These are phyloP conservation scores for Vulpes lagopus DNA, from an alignment of 2,113 vertebrate species.

Conservation along the genomic window DNA sequence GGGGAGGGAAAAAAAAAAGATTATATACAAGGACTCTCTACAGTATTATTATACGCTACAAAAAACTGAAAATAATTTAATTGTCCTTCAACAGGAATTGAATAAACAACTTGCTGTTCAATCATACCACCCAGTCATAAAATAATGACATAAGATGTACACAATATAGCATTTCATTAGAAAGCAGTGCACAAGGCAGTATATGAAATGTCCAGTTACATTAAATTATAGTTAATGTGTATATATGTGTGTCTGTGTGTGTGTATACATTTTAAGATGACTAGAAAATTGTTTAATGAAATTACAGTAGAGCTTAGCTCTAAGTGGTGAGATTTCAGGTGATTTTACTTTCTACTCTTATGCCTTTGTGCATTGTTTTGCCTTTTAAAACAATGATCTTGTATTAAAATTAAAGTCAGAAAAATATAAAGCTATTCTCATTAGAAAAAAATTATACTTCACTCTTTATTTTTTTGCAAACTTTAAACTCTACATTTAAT, in stretches of 20 bases:
- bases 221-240: not conserved
- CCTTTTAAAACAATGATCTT: not conserved
- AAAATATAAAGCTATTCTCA: not conserved
- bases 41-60: not conserved
- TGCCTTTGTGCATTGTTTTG: not conserved
- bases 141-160: not conserved
- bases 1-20: too few relatives aligned
- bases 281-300: constrained; percentile 21
- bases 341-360: constrained; percentile 6
- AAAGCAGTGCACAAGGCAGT: not conserved
- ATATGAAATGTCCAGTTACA: not conserved
- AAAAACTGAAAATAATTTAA: constrained; percentile 33
- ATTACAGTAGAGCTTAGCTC: constrained; percentile 12
- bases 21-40: constrained; percentile 13
- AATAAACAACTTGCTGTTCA: constrained; percentile 25
- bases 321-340: not conserved
- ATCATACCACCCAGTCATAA: not conserved
- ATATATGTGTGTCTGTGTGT: not conserved
- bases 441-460: not conserved
- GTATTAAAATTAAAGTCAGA: not conserved
- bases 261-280: not conserved
- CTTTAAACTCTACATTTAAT: not conserved
- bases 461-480: constrained; percentile 3
- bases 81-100: not conserved
- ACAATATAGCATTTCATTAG: not conserved